These are phyloP conservation scores for Crambe crambe DNA, from an alignment of 37 sponge, comb jelly and placozoan genomes.

Conservation along the genomic window DNA sequence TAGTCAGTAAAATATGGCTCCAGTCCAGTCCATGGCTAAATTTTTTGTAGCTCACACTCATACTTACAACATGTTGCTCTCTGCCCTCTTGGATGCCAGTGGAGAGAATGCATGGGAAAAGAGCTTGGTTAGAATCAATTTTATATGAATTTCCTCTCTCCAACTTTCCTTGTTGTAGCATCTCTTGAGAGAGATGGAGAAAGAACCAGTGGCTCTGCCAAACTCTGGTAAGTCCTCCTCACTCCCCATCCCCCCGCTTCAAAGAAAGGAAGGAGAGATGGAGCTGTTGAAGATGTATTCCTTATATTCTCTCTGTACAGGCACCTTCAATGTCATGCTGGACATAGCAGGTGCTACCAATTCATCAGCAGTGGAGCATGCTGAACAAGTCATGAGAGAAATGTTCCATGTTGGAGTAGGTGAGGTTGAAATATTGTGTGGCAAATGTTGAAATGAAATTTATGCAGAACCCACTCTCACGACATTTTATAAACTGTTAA, in stretches of 20 bases:
- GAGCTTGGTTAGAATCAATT: not conserved
- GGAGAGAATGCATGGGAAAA: not conserved
- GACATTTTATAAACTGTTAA: constrained; percentile 31
- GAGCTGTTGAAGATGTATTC: no score
- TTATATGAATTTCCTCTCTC: no score
- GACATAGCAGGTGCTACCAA: not conserved
- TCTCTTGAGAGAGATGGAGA: constrained; percentile 41
- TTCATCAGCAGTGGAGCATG: not conserved
- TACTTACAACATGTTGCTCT: constrained; percentile 24
- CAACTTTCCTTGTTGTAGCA: constrained; percentile 9
- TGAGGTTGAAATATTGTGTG: not conserved
- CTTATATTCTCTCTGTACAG: not conserved
- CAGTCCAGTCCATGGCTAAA: not conserved
- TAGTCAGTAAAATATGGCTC: no score
- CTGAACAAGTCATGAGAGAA: constrained; percentile 47
- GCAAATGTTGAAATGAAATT: not conserved
- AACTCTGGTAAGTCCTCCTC: constrained; percentile 45
- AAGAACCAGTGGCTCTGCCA: constrained; percentile 38
- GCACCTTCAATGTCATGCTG: not conserved
- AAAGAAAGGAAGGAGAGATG: no score
- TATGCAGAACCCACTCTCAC: constrained; percentile 48
- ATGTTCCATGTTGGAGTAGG: constrained; percentile 49
- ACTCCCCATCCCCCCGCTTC: no score
- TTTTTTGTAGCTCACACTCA: not conserved
- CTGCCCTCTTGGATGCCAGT: not conserved